Conservation (phyloP, 2,113 vertebrate species). For the Alouatta palliata region DNA sequence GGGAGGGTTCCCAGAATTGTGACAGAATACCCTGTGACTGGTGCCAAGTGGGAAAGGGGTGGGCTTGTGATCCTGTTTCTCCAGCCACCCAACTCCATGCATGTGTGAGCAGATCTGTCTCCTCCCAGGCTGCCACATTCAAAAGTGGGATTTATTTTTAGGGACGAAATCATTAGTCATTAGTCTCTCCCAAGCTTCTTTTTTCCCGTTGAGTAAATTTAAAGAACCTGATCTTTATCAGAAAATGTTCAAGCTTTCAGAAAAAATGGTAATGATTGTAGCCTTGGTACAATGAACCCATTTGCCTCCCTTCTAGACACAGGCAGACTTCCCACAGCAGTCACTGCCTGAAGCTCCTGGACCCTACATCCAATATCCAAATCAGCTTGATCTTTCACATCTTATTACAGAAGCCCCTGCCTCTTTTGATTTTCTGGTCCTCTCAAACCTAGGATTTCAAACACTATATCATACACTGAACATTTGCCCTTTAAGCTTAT, state of each 20-base stretch:
- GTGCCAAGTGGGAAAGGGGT: neutral
- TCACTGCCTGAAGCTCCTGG: neutral
- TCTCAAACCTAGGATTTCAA: slow-evolving; percentile 49
- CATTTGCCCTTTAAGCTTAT: slow-evolving; percentile 51
- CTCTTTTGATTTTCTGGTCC: slow-evolving; percentile 28
- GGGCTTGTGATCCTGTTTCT: neutral
- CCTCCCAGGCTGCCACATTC: slow-evolving; percentile 45
- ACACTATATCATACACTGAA: slow-evolving; percentile 11
- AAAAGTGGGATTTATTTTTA: slow-evolving; percentile 71
- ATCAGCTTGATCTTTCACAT: slow-evolving; percentile 31
- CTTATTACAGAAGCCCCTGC: neutral
- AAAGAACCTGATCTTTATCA: slow-evolving; percentile 67
- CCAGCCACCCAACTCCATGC: slow-evolving; percentile 26
- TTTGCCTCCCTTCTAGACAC: slow-evolving; percentile 39
- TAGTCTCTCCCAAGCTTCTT: slow-evolving; percentile 46
- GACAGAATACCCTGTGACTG: slow-evolving; percentile 22
- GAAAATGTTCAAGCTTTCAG: slow-evolving; percentile 60
- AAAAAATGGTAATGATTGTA: slow-evolving; percentile 67
- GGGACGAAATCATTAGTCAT: slow-evolving; percentile 77
- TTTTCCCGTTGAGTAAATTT: slow-evolving; percentile 58
- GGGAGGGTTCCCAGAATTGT: neutral
- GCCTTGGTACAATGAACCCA: slow-evolving; percentile 38
- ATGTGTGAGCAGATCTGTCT: slow-evolving; percentile 10
- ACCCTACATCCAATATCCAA: neutral
- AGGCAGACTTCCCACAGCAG: slow-evolving; percentile 16